Evolutionary conservation across 2,113 vertebrate species (phyloP).

Genomic region (Chinchilla lanigera): DNA sequence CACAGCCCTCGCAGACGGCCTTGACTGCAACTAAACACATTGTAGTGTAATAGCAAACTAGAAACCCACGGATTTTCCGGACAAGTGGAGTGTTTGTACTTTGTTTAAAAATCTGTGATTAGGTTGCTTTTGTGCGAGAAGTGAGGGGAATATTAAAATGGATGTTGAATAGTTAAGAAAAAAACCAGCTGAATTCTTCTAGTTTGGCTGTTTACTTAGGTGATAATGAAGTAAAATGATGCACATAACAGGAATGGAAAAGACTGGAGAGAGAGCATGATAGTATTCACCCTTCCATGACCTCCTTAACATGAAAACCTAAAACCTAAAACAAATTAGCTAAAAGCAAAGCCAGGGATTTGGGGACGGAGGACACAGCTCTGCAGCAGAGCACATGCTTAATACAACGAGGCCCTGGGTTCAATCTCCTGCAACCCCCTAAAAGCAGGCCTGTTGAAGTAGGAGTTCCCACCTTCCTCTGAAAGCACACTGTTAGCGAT

Average conservation of each 20-base stretch:
- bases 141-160: not conserved
- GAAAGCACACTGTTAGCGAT: not conserved
- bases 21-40: not conserved
- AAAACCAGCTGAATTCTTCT: not conserved
- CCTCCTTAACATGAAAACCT: not conserved
- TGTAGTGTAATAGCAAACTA: not conserved
- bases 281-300: not conserved
- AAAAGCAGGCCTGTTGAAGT: not conserved
- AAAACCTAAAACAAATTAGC: slow-evolving; percentile 10
- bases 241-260: not conserved
- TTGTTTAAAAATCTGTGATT: slow-evolving; percentile 16
- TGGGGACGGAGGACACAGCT: not conserved
- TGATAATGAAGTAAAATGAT: not conserved
- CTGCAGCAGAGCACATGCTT: too few species aligned
- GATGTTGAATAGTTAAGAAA: not conserved
- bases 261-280: not conserved
- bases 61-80: not conserved
- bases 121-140: not conserved
- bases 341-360: not conserved
- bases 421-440: not conserved
- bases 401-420: not conserved
- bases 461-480: not conserved
- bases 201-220: not conserved
- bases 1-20: not conserved
- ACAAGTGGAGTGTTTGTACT: not conserved